Evolutionary conservation across 2,113 vertebrate genomes (phyloP).

Genomic region (Herpailurus yagouaroundi): DNA sequence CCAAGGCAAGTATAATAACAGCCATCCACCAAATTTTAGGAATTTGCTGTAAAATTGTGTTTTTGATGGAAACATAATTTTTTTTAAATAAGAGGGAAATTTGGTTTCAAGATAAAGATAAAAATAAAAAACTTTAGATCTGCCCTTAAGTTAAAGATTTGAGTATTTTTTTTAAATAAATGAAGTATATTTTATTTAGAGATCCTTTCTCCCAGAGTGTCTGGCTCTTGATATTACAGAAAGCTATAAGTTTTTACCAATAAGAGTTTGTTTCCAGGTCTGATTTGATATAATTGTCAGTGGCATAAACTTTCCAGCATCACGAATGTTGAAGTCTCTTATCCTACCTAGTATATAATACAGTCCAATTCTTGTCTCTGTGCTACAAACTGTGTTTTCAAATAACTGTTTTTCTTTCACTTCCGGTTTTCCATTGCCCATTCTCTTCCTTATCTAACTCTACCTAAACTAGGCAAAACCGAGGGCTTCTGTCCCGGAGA

Average conservation of each 20-base stretch:
- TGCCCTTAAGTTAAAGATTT: neutral
- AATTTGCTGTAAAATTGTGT: neutral
- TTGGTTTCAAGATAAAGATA: neutral
- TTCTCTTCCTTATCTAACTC: slow-evolving; percentile 67
- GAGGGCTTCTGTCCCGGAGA: slow-evolving; percentile 82
- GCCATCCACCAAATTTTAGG: slow-evolving; percentile 27
- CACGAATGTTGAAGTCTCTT: neutral
- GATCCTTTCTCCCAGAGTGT: neutral
- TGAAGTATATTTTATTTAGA: neutral
- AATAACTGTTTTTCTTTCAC: slow-evolving; percentile 72
- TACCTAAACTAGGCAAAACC: slow-evolving; percentile 79
- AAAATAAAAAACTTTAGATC: slow-evolving; percentile 12
- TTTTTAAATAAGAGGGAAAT: slow-evolving; percentile 46
- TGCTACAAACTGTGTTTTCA: slow-evolving; percentile 57
- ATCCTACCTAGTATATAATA: neutral
- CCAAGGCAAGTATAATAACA: neutral
- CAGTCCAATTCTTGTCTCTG: neutral
- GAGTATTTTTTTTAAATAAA: neutral
- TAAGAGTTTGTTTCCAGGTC: neutral
- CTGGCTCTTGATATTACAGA: neutral
- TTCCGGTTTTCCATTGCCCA: slow-evolving; percentile 60
- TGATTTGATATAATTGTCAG: neutral
- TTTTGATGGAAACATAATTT: slow-evolving; percentile 17
- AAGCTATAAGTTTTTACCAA: neutral
- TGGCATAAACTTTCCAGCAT: neutral